Evolutionary conservation across 2,888 invertebrate genomes (phyloP), one percentile per base, ranked within the genome.

Genomic region (Chaetoderma sp.): DNA sequence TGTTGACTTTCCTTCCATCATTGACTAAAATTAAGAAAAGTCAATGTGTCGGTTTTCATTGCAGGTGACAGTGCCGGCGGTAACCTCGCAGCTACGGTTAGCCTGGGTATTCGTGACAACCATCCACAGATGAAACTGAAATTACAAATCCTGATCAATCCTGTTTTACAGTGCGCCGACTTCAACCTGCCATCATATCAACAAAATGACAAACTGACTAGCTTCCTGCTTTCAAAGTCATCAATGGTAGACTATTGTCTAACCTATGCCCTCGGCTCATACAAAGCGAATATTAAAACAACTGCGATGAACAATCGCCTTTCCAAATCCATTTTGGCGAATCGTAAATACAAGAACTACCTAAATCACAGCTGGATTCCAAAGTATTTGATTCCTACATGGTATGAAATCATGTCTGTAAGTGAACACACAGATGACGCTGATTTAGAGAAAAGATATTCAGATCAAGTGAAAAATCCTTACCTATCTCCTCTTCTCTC

Each of bases 31-130:
- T n/a, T n/a, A n/a, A n/a, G n/a, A n/a, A n/a, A n/a, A n/a, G n/a
- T n/a, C n/a, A n/a, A n/a, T n/a, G n/a, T n/a, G n/a, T n/a, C n/a
- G n/a, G n/a, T n/a, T n/a, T 36, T 47, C 32, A 25, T 54, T 55
- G 21, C 18, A 72, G 74, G 74, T 49, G 74, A 74, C 52, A 68
- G 70, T 60, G 71, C 70, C 4, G 74, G 73, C 2, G 74, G 72
- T 16, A 74, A 71, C 47, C 52, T 71, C 10, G 70, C 72, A 0
- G 63, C 70, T 21, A 64, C 70, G 18, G 71, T 74, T 16, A 32
- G 70, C 16, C 10, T 60, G 2, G 30, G 32, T 10, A 8, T 60
- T 13, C 47, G 47, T 4, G 60, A 60, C 18, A 28, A 18, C 23
- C 5, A 42, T 1, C 30, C 45, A 25, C 42, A 42, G 28, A 42